Evolutionary conservation across 2,113 vertebrate genomes (phyloP), one percentile per base, ranked within the genome.

Genomic region (Dipodomys stephensi): DNA sequence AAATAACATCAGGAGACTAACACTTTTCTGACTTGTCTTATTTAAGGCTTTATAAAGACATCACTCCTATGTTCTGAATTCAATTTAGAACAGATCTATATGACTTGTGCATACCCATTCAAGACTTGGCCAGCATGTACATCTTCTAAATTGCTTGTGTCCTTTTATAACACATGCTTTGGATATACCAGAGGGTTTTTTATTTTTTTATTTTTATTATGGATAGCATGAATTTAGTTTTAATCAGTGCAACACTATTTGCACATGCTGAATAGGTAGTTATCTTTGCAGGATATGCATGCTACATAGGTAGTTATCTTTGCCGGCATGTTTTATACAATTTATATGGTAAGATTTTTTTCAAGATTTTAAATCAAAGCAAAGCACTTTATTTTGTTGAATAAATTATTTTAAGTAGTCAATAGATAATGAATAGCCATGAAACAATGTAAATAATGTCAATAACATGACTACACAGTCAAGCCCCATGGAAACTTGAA

Each of bases 1-100:
- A 94, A 60, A 74, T 80, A 81, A 74, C 32, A 67, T 81, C 76
- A 90, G 18, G 32, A 53, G 60, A 74, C 73, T 57, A 90, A 15
- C 7, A 57, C n/a, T 32, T 85, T 90, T 15, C 62, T 76, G 28
- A 74, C 32, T n/a, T 90, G 28, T 67, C 22, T 74, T 81, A 68
- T 68, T 27, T 19, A 68, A 46, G 44, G 18, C 32, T 94, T 18
- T 68, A 65, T 6, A 72, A 53, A 28, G 4, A 90, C 86, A 94
- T 60, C 11, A 68, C 46, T 76, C 90, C 32, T 74, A 74, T 62
- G 60, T 7, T 7, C 23, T 87, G 62, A 87, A 76, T 19, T 82
- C 30, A 86, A 71, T 71, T 90, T 39, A 39, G 35, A 39, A 39
- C 35, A 39, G 35, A 39, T 39, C 13, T 81, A 5, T 30, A 35